Evolutionary conservation across 1,140 invertebrate species (phyloP).

Genomic region (Sycobia sp.): DNA sequence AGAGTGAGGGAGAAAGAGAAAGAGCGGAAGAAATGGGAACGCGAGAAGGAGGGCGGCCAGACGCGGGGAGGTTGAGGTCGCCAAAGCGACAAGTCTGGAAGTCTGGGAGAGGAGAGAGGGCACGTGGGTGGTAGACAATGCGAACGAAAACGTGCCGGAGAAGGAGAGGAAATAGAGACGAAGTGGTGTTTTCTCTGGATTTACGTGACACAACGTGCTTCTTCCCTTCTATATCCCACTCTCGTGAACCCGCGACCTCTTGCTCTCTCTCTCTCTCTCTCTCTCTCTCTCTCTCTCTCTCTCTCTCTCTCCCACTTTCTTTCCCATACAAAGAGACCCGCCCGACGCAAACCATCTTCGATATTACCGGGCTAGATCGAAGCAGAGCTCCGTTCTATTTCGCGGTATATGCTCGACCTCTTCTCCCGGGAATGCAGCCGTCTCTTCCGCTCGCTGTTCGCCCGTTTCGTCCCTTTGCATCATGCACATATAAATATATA

Average conservation of each 20-base stretch:
- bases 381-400: constrained; percentile 48
- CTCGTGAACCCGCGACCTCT: too few relatives aligned
- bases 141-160: constrained; percentile 37
- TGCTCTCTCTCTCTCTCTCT: not conserved
- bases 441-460: constrained; percentile 36
- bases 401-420: constrained; percentile 50
- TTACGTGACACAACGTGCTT: constrained; percentile 52
- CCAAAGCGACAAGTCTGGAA: constrained; percentile 12
- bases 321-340: not conserved
- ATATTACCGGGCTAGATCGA: constrained; percentile 50
- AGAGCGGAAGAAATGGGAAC: constrained; percentile 33
- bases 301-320: not conserved
- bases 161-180: constrained; percentile 42
- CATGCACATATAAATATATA: too few relatives aligned
- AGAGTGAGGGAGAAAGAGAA: constrained; percentile 1
- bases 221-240: too few relatives aligned
- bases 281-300: not conserved
- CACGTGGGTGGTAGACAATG: constrained; percentile 33
- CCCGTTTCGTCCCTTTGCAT: constrained; percentile 18
- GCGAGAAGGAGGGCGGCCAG: too few relatives aligned
- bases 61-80: too few relatives aligned
- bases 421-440: constrained; percentile 51
- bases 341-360: constrained; percentile 30
- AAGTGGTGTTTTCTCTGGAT: constrained; percentile 54
- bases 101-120: too few relatives aligned